phyloP scores from a whole-genome alignment of 2,797 vertebrate genomes.

The Eupleurogrammus muticus region DNA sequence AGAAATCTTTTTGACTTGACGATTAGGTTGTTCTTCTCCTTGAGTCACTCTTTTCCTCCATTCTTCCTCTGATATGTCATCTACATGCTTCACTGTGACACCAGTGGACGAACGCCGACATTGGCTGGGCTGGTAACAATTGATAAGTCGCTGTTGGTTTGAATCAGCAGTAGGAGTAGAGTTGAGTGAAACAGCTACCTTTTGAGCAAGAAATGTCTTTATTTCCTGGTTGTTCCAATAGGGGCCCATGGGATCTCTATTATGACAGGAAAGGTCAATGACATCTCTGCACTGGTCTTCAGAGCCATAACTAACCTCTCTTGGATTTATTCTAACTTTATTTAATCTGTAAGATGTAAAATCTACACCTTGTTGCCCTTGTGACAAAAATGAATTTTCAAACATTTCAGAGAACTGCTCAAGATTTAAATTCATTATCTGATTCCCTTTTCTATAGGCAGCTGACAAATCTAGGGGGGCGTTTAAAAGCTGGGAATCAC shows the following conservation, averaged over 20 bases:
- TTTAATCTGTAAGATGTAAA: slow-evolving; percentile 90
- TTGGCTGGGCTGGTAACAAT: slow-evolving; percentile 83
- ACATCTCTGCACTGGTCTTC: slow-evolving; percentile 78
- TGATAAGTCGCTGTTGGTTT: slow-evolving; percentile 77
- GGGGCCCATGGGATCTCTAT: slow-evolving; percentile 55
- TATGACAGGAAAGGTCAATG: slow-evolving; percentile 88
- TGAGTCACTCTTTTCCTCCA: slow-evolving; percentile 82
- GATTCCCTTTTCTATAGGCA: slow-evolving; percentile 89
- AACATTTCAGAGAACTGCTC: slow-evolving; percentile 92
- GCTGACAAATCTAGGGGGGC: slow-evolving; percentile 93
- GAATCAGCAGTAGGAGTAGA: slow-evolving; percentile 65
- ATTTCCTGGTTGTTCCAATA: slow-evolving; percentile 77
- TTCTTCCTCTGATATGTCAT: slow-evolving; percentile 84
- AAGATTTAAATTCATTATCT: slow-evolving; percentile 92
- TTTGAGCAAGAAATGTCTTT: slow-evolving; percentile 82
- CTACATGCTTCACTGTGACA: slow-evolving; percentile 81
- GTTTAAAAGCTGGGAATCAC: slow-evolving; percentile 83
- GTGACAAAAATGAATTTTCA: slow-evolving; percentile 89
- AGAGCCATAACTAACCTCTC: slow-evolving; percentile 60
- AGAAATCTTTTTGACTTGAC: slow-evolving; percentile 84
- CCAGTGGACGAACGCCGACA: slow-evolving; percentile 75
- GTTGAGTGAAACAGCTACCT: slow-evolving; percentile 81
- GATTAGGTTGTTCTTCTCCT: slow-evolving; percentile 82
- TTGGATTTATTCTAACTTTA: slow-evolving; percentile 89
- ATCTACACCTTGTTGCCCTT: slow-evolving; percentile 86